phyloP scores from a whole-genome alignment of 2,888 invertebrate species.

The Diabrotica balteata region DNA sequence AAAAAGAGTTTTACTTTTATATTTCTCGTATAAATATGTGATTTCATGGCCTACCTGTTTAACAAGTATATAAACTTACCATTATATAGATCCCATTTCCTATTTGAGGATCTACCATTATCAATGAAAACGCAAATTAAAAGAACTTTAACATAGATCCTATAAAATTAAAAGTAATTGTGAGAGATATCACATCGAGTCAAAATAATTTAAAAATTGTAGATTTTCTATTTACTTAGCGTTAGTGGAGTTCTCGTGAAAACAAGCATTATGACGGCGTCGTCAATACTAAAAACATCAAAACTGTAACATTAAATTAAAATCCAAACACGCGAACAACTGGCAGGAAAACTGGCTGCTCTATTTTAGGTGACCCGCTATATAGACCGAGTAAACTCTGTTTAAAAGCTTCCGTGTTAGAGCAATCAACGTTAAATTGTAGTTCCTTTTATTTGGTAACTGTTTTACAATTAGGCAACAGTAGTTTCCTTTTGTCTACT shows the following conservation, averaged over 20 bases:
- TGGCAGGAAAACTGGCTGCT: neutral
- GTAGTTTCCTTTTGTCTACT: no score
- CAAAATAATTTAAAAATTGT: constrained; percentile 19
- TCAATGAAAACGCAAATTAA: no score
- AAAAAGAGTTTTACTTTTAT: no score
- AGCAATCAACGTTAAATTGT: no score
- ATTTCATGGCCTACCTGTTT: no score
- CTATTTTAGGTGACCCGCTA: constrained; percentile 13
- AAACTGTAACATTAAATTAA: constrained; percentile 26
- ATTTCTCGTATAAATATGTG: no score
- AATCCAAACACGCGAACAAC: constrained; percentile 20
- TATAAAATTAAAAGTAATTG: neutral
- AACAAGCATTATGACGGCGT: constrained; percentile 13
- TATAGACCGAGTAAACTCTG: neutral
- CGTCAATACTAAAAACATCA: constrained; percentile 20
- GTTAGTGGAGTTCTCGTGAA: constrained; percentile 11
- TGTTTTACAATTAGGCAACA: no score
- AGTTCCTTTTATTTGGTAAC: no score
- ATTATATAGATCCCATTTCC: no score
- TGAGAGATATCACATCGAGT: constrained; percentile 1
- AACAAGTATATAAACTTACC: no score
- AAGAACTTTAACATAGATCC: no score
- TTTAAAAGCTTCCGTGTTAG: neutral
- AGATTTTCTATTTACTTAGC: constrained; percentile 9
- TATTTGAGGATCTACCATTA: no score